Evolutionary conservation across 1,140 invertebrate species (phyloP), one percentile per base, ranked within the genome.

Genomic region (Thaumetopoea pityocampa): DNA sequence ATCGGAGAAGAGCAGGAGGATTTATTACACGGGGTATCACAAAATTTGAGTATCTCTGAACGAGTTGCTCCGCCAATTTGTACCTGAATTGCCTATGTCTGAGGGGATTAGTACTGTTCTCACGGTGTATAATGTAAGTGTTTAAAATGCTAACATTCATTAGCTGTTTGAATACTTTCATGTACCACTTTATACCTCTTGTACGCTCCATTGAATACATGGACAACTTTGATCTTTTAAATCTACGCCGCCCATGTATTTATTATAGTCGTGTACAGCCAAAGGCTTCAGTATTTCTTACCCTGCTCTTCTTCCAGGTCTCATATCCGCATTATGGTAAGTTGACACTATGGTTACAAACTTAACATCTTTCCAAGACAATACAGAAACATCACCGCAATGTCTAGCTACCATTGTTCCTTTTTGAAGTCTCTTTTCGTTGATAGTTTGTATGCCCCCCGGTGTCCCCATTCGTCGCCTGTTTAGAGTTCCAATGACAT

Each of bases 211-310:
- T 34, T 1, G 43, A 17, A 18, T 55, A 60, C 28, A 38, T 40
- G 1, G 42, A 43, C 0, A 60, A 32, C n/a, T 32, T 47, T 69
- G 65, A 41, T 68, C 65, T 42, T 54, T 50, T 0, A 42, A 5
- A 46, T 68, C 58, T 1, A 67, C 59, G 2, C 57, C 52, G 0
- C 59, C 59, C 59, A 63, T 63, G 26, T 22, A 41, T 22, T 45
- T 51, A 26, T 64, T 67, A 32, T 66, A 66, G 18, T 51, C 43
- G 11, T n/a, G 17, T 4, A 61, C 46, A n/a, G 22, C 20, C 1
- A 28, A 3, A 3, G 23, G 23, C n/a, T 24, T 24, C n/a, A n/a
- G 3, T 24, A 3, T 24, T n/a, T 24, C 6, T 24, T 4, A 12
- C 24, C 30, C 30, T 4, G 30, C 30, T 19, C 30, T 8, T 17